Evolutionary conservation across 1,140 invertebrate genomes (phyloP).

Genomic region (Acromyrmex heyeri): DNA sequence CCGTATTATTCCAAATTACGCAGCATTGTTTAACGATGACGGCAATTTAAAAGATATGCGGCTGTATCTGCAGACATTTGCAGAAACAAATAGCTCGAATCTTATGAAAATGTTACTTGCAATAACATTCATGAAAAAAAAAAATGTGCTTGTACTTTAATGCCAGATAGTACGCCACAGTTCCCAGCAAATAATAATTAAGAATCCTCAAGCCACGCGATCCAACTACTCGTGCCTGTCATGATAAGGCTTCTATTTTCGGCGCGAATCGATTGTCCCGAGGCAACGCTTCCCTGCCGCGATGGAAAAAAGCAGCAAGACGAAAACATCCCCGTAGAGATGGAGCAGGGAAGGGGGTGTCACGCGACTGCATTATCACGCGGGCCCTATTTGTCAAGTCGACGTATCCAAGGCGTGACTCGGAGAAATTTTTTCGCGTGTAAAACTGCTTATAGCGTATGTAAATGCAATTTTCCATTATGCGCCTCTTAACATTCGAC

Average conservation of each 20-base stretch:
- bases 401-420: conserved; percentile 68
- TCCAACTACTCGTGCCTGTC: conserved; percentile 37
- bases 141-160: background rate
- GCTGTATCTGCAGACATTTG: background rate
- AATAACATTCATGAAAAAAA: background rate
- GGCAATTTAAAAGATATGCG: background rate
- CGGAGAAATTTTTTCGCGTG: conserved; percentile 61
- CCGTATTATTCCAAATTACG: background rate
- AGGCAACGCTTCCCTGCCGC: conserved; percentile 30
- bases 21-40: background rate
- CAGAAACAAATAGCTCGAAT: background rate
- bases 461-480: conserved; percentile 61
- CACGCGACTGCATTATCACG: conserved; percentile 72
- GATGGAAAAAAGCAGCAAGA: conserved; percentile 51
- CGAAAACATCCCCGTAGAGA: conserved; percentile 62
- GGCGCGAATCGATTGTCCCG: conserved; percentile 66
- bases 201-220: conserved; percentile 43
- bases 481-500: conserved; percentile 38
- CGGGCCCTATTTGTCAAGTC: conserved; percentile 69
- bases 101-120: background rate
- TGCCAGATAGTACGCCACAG: background rate
- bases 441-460: conserved; percentile 40
- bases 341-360: conserved; percentile 51
- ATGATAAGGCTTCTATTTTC: conserved; percentile 56
- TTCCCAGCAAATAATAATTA: conserved; percentile 46